Base-by-base conservation (phyloP, 2,797 vertebrate genomes). In the Micromesistius poutassou region DNA sequence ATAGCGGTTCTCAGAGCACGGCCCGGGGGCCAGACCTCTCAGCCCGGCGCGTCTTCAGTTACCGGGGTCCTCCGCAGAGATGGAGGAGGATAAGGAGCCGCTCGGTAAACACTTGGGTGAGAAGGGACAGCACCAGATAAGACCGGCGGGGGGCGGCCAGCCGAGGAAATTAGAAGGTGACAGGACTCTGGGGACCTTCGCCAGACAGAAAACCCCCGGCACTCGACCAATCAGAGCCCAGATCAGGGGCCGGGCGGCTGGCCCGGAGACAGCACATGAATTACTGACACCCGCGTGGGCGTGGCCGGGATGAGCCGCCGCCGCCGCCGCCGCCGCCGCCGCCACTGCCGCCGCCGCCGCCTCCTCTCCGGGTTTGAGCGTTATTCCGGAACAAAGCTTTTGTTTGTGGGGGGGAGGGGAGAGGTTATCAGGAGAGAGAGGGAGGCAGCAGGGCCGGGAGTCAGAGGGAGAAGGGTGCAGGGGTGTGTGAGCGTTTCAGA, bases 61-160 rank as follows among this genome's bases (percentile, higher is more conserved):
- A 55, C 50, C 50, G 5, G 1, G n/a, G n/a, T n/a, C n/a, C n/a
- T n/a, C n/a, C n/a, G n/a, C n/a, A n/a, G 80, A 71, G 85, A 91
- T 90, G 80, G 78, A 33, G 33, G 80, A 75, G 85, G 79, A 68
- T 14, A 14, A 13, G 46, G 13, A 50, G 46, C 46, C 12, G 78
- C 85, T 89, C 83, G 85, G 85, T 87, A 89, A 88, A 91, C 88
- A 89, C 86, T 89, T 88, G 83, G 90, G 84, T 70, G 87, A 19
- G 42, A 4, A 5, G 79, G 83, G 89, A 85, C 85, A 84, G 79
- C 87, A 85, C 83, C 87, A 84, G 90, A 92, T 89, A 92, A 90
- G 80, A 83, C 71, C 77, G 2, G 33, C 33, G 33, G 81, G n/a
- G n/a, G 90, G 88, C 87, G 81, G 83, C 77, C 38, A n/a, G 50